Conservation (phyloP, 2,797 vertebrate genomes). For the Melanotaenia pygmaea region DNA sequence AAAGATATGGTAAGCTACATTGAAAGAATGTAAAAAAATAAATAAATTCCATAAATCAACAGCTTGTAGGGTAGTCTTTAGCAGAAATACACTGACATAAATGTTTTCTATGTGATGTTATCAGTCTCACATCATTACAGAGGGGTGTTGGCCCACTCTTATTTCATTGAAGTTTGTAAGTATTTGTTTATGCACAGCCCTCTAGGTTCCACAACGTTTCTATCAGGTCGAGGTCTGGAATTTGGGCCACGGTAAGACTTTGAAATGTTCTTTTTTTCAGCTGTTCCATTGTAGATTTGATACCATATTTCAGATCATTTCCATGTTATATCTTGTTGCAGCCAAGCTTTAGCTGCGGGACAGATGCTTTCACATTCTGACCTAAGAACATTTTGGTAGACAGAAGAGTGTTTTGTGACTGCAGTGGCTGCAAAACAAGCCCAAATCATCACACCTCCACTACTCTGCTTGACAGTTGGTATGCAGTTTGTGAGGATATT, state of each 20-base stretch:
- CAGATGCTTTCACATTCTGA: neutral
- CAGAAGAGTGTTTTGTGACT: neutral
- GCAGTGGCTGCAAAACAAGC: neutral
- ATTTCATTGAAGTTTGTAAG: neutral
- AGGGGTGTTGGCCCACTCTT: neutral
- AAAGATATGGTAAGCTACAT: neutral
- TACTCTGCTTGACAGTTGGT: neutral
- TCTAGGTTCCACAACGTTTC: neutral
- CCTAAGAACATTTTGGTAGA: neutral
- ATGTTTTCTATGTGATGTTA: neutral
- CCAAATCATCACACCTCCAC: neutral
- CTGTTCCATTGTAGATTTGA: neutral
- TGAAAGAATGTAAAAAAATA: no score
- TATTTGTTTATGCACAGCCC: neutral
- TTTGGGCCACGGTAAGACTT: neutral
- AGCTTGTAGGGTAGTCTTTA: no score
- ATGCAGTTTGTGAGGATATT: no score
- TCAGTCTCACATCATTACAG: neutral
- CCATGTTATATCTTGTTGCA: neutral
- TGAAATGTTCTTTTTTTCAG: neutral
- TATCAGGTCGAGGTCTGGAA: neutral
- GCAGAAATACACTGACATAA: neutral
- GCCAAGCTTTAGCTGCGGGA: neutral
- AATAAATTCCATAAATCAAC: no score
- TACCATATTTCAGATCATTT: neutral